Evolutionary conservation across 1,140 invertebrate genomes (phyloP).

Genomic region (Steinernema feltiae): DNA sequence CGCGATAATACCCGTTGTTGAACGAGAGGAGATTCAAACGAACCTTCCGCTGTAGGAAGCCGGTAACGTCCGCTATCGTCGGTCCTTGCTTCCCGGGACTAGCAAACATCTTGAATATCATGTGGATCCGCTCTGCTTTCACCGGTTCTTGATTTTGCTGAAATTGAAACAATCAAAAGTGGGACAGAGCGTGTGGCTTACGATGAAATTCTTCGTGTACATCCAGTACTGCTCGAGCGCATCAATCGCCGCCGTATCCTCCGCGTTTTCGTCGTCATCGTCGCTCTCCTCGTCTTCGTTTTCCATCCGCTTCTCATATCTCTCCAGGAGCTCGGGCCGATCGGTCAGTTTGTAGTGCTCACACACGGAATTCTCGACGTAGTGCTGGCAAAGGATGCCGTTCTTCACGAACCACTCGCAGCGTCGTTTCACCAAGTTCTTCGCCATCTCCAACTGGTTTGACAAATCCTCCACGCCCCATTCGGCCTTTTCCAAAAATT

Average conservation of each 20-base stretch:
- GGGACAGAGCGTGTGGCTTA: slow-evolving; percentile 66
- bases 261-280: slow-evolving; percentile 68
- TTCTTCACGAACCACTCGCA: slow-evolving; percentile 75
- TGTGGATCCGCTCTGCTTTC: slow-evolving; percentile 84
- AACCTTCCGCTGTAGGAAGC: slow-evolving; percentile 50
- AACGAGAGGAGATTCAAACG: slow-evolving; percentile 23
- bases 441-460: slow-evolving; percentile 55
- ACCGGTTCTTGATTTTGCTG: slow-evolving; percentile 86
- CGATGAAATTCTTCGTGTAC: slow-evolving; percentile 42
- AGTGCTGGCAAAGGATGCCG: slow-evolving; percentile 73
- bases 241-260: slow-evolving; percentile 87
- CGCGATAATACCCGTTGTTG: slow-evolving; percentile 23
- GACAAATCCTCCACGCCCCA: slow-evolving; percentile 26
- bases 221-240: slow-evolving; percentile 80
- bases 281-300: slow-evolving; percentile 28
- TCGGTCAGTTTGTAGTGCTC: not conserved
- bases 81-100: slow-evolving; percentile 54
- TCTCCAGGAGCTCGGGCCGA: slow-evolving; percentile 66
- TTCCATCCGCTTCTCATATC: slow-evolving; percentile 66
- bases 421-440: slow-evolving; percentile 78
- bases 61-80: slow-evolving; percentile 39
- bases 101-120: slow-evolving; percentile 93
- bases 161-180: slow-evolving; percentile 95
- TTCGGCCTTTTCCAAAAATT: slow-evolving; percentile 83
- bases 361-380: not conserved